Conservation (phyloP, 2,113 vertebrate genomes). For the Psittacara wagleri region DNA sequence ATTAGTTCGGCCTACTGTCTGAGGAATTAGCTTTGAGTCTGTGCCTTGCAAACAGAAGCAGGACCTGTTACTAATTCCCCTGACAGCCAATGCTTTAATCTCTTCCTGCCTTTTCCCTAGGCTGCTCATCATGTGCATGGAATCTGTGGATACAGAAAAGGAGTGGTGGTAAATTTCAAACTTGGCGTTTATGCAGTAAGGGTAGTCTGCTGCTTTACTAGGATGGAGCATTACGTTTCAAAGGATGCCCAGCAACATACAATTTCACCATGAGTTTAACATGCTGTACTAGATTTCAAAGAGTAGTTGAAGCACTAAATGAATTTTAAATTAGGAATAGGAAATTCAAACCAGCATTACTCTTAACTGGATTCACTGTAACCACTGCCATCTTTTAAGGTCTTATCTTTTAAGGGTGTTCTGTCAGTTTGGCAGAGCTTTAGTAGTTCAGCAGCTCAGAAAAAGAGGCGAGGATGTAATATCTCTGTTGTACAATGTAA, state of each 20-base stretch:
- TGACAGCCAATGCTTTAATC: constrained; percentile 37
- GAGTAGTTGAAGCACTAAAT: constrained; percentile 17
- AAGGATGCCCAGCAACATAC: constrained; percentile 34
- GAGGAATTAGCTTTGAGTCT: constrained; percentile 25
- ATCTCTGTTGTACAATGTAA: neutral
- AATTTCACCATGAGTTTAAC: constrained; percentile 2
- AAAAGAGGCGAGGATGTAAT: neutral
- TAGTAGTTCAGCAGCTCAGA: neutral
- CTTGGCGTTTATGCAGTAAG: neutral
- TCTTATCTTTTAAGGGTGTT: neutral
- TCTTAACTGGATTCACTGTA: neutral
- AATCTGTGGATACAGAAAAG: constrained; percentile 9
- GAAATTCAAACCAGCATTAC: constrained; percentile 38
- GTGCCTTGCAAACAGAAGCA: constrained; percentile 10
- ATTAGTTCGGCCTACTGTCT: neutral
- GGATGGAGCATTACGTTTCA: constrained; percentile 47
- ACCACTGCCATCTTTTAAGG: neutral
- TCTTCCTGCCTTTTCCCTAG: constrained; percentile 32
- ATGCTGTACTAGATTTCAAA: constrained; percentile 54
- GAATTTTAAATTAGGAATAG: constrained; percentile 45
- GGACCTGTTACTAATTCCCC: constrained; percentile 26
- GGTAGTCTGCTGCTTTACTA: constrained; percentile 18
- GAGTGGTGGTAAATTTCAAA: constrained; percentile 45
- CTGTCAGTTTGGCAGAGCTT: neutral
- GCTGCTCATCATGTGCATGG: constrained; percentile 25